Conservation (phyloP, 2,888 invertebrate species). For the Cosmopolites sordidus region DNA sequence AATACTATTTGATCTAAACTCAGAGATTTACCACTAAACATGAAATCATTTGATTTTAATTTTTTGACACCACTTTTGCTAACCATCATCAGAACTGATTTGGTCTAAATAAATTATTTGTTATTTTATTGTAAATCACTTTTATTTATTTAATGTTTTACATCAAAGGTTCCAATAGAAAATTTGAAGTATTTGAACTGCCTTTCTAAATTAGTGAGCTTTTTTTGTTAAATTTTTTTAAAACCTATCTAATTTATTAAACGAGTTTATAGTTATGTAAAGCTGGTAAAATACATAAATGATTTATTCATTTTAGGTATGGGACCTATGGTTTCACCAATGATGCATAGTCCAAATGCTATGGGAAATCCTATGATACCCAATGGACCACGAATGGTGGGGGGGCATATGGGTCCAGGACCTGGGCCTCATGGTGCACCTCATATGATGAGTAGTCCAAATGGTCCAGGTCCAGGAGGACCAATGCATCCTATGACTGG, state of each 20-base stretch:
- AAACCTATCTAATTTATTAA: too few relatives aligned
- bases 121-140: background rate
- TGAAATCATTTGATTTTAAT: too few relatives aligned
- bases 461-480: slow-evolving; percentile 57
- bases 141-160: background rate
- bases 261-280: too few relatives aligned
- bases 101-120: too few relatives aligned
- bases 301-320: slow-evolving; percentile 32
- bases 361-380: slow-evolving; percentile 49
- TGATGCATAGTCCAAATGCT: slow-evolving; percentile 49
- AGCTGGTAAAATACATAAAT: background rate
- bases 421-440: slow-evolving; percentile 34
- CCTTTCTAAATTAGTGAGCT: too few relatives aligned
- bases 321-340: slow-evolving; percentile 45
- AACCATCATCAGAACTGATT: too few relatives aligned
- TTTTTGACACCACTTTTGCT: too few relatives aligned
- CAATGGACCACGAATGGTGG: slow-evolving; percentile 47
- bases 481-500: slow-evolving; percentile 49
- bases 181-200: too few relatives aligned
- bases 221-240: too few relatives aligned
- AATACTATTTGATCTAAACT: too few relatives aligned
- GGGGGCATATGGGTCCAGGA: slow-evolving; percentile 39
- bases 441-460: slow-evolving; percentile 58
- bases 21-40: too few relatives aligned
- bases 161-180: background rate